Conservation (phyloP, 1,140 invertebrate genomes). For the Oryzaephilus surinamensis region DNA sequence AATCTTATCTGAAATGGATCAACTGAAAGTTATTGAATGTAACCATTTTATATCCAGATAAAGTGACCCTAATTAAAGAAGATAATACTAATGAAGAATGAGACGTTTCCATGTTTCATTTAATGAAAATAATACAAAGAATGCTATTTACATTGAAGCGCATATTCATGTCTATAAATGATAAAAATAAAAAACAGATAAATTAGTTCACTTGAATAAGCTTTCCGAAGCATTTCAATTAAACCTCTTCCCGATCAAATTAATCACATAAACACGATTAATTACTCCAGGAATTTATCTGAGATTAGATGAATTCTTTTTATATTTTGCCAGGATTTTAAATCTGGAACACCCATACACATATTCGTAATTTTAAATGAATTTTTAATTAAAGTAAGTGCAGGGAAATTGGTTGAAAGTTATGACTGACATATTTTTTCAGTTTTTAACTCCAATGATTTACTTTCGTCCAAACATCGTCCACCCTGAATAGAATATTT, state of each 20-base stretch:
- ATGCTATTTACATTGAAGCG: conserved; percentile 37
- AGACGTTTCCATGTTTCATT: conserved; percentile 46
- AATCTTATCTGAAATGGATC: conserved; percentile 33
- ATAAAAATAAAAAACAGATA: conserved; percentile 4
- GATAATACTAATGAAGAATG: conserved; percentile 49
- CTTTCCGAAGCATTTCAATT: no score
- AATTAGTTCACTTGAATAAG: no score
- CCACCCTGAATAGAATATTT: no score
- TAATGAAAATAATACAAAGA: conserved; percentile 28
- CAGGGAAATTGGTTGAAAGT: conserved; percentile 41
- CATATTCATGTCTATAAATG: conserved; percentile 66
- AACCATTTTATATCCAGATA: conserved; percentile 36
- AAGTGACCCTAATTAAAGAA: conserved; percentile 39
- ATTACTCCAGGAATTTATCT: conserved; percentile 47
- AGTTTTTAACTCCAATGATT: conserved; percentile 67
- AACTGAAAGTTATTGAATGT: conserved; percentile 39
- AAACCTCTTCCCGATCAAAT: neutral
- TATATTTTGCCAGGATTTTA: no score
- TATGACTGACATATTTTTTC: conserved; percentile 64
- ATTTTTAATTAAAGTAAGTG: conserved; percentile 41
- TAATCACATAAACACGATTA: neutral
- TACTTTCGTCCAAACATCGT: no score
- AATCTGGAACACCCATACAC: no score
- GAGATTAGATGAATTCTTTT: no score
- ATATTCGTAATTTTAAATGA: conserved; percentile 57